These are phyloP conservation scores for Nomada fabriciana DNA, from an alignment of 2,888 invertebrate genomes.

Conservation along the genomic window DNA sequence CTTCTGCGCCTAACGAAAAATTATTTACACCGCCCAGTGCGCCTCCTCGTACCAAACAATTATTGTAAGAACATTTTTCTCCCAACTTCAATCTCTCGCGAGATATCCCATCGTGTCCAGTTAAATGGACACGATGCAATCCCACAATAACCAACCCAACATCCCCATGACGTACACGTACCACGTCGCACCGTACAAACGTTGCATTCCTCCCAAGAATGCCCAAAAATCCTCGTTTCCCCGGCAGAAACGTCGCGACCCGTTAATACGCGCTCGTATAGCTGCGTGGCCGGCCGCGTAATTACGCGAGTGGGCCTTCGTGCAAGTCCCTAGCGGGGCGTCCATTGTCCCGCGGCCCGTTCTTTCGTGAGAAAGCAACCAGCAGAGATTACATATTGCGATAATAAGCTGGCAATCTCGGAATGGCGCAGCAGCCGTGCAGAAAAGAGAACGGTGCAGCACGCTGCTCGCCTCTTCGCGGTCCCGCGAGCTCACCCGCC, in stretches of 20 bases:
- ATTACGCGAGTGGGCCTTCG: slow-evolving; percentile 30
- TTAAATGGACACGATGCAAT: too few species aligned
- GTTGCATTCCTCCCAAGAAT: neutral
- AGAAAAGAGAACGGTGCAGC: slow-evolving; percentile 61
- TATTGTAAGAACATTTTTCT: too few species aligned
- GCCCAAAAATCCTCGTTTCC: neutral
- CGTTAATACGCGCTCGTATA: slow-evolving; percentile 14
- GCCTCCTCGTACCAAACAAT: too few species aligned
- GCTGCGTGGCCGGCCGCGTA: neutral
- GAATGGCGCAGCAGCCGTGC: slow-evolving; percentile 49
- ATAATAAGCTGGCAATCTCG: slow-evolving; percentile 59
- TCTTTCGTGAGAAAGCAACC: slow-evolving; percentile 59
- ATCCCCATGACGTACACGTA: neutral
- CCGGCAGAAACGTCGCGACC: neutral
- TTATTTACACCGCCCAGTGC: too few species aligned
- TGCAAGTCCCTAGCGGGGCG: slow-evolving; percentile 45
- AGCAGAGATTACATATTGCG: slow-evolving; percentile 53
- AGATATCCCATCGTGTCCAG: too few species aligned
- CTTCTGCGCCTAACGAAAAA: too few species aligned
- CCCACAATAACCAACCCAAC: neutral
- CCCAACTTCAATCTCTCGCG: too few species aligned
- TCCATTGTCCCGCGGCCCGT: slow-evolving; percentile 53
- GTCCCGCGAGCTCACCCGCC: slow-evolving; percentile 39
- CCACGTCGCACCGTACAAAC: too few species aligned
- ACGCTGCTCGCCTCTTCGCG: slow-evolving; percentile 37